Percentiles rank a stretch among this genome's conserved stretches.
phyloP scores from a whole-genome alignment of 1,140 invertebrate genomes.

The Atta texana region DNA sequence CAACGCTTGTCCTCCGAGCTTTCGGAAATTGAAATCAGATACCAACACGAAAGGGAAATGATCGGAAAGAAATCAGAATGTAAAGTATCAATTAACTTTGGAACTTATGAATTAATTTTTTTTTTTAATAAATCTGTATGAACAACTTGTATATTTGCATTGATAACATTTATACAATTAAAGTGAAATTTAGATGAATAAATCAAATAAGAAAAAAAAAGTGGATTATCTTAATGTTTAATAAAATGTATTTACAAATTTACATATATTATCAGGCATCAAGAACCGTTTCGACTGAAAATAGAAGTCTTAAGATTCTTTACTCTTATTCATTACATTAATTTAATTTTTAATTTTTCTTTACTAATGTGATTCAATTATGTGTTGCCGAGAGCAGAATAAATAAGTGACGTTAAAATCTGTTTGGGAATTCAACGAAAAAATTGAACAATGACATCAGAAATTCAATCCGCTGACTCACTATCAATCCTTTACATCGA shows the following conservation, averaged over 20 bases:
- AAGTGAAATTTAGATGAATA: no score
- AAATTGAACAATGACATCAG: constrained; percentile 40
- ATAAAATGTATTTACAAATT: no score
- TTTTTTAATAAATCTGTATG: not conserved
- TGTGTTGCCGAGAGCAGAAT: not conserved
- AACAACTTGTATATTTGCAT: not conserved
- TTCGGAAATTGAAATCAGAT: not conserved
- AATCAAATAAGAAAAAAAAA: no score
- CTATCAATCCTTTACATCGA: constrained; percentile 43
- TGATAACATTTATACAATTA: not conserved
- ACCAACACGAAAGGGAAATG: not conserved
- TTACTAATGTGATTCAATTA: not conserved
- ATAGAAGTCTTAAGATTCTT: no score
- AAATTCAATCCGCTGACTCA: constrained; percentile 66
- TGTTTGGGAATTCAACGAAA: constrained; percentile 28
- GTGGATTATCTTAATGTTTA: no score
- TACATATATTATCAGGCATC: no score
- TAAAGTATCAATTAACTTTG: not conserved
- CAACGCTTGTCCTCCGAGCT: not conserved
- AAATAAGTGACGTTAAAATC: constrained; percentile 57
- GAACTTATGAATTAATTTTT: not conserved
- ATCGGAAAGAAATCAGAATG: not conserved
- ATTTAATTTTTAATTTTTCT: not conserved
- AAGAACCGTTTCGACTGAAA: no score
- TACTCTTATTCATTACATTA: no score